phyloP scores from a whole-genome alignment of 2,888 invertebrate species.

The Tipula vernalis region DNA sequence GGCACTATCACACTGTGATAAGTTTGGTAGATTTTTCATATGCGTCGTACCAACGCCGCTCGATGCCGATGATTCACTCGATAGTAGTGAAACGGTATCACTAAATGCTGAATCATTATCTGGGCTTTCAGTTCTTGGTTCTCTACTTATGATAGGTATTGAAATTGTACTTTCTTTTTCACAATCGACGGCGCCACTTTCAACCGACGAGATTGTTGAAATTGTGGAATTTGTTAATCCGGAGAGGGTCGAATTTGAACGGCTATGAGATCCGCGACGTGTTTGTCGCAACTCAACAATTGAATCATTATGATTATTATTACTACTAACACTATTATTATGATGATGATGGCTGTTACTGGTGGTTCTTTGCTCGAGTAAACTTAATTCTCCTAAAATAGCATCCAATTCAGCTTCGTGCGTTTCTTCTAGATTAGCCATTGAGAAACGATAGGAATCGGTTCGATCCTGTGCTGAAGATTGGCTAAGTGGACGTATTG shows the following conservation, averaged over 20 bases:
- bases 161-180: constrained; percentile 18
- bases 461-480: constrained; percentile 39
- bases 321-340: constrained; percentile 1
- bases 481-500: constrained; percentile 19
- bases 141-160: constrained; percentile 27
- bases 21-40: constrained; percentile 16
- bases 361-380: constrained; percentile 58
- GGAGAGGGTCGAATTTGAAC: constrained; percentile 35
- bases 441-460: constrained; percentile 85
- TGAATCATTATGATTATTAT: background rate
- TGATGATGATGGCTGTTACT: constrained; percentile 17
- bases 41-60: constrained; percentile 45
- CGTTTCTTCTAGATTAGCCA: constrained; percentile 92
- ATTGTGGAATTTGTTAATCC: constrained; percentile 24
- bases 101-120: constrained; percentile 98
- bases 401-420: constrained; percentile 95
- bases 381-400: constrained; percentile 88
- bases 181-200: constrained; percentile 25
- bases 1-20: constrained; percentile 31
- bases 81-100: constrained; percentile 84
- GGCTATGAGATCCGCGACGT: constrained; percentile 23
- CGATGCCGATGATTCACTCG: constrained; percentile 86
- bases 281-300: constrained; percentile 19
- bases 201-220: constrained; percentile 29
- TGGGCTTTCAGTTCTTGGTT: constrained; percentile 76